phyloP scores from a whole-genome alignment of 2,888 invertebrate species.

The Chrysopilus asiliformis region DNA sequence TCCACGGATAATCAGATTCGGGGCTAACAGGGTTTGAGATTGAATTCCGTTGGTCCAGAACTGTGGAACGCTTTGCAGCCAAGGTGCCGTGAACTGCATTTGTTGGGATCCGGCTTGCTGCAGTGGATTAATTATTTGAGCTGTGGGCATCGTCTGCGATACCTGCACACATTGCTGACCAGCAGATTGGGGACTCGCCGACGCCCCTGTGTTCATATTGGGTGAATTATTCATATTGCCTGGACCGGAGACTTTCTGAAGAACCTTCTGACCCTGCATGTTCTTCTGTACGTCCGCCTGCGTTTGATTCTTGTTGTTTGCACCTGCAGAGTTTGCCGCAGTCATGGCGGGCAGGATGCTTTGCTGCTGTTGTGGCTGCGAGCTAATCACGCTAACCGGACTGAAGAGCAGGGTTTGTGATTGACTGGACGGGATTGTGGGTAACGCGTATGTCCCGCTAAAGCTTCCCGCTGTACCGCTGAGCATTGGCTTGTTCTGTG shows the following conservation, averaged over 20 bases:
- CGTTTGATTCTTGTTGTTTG: slow-evolving; percentile 23
- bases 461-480: slow-evolving; percentile 28
- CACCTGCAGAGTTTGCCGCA: slow-evolving; percentile 16
- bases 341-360: slow-evolving; percentile 32
- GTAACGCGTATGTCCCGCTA: slow-evolving; percentile 55
- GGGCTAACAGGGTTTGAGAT: slow-evolving; percentile 53
- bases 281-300: slow-evolving; percentile 27
- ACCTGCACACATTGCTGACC: slow-evolving; percentile 62
- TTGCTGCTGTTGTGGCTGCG: slow-evolving; percentile 34
- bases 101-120: slow-evolving; percentile 53
- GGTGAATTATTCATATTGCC: slow-evolving; percentile 28
- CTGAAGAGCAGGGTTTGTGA: slow-evolving; percentile 67
- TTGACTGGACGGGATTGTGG: slow-evolving; percentile 63
- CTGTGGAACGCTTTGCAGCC: slow-evolving; percentile 61
- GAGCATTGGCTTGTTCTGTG: slow-evolving; percentile 57
- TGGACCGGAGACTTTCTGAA: slow-evolving; percentile 40
- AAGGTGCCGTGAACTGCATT: slow-evolving; percentile 64
- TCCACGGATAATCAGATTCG: slow-evolving; percentile 71
- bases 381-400: slow-evolving; percentile 37
- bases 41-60: slow-evolving; percentile 61
- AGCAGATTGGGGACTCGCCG: slow-evolving; percentile 38
- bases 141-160: slow-evolving; percentile 55
- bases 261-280: slow-evolving; percentile 39
- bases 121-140: slow-evolving; percentile 59
- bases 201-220: slow-evolving; percentile 28